Percentiles rank a stretch among this genome's conserved stretches.
phyloP scores from a whole-genome alignment of 1,140 invertebrate genomes.

The Oscheius sp. region DNA sequence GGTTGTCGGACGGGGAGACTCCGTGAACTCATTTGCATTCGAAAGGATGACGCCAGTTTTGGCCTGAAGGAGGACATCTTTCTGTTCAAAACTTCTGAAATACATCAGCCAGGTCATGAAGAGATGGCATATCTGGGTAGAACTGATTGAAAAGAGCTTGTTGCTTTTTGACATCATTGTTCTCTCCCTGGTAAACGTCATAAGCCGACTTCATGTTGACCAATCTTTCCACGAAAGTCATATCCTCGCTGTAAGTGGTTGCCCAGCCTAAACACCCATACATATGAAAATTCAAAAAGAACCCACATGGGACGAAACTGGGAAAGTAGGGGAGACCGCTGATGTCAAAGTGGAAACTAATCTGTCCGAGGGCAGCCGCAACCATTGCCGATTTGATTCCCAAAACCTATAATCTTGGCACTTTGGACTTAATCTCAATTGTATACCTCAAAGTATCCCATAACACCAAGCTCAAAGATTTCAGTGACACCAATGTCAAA shows the following conservation, averaged over 20 bases:
- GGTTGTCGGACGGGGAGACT: conserved; percentile 19
- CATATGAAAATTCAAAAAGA: not conserved
- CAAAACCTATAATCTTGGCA: too few species aligned
- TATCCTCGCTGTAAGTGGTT: not conserved
- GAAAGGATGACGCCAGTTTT: conserved; percentile 12
- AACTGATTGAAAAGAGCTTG: not conserved
- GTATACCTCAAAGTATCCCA: not conserved
- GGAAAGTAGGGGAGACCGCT: not conserved
- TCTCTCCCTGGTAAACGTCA: not conserved
- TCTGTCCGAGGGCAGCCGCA: not conserved
- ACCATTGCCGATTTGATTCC: not conserved
- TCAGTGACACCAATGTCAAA: not conserved
- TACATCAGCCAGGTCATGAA: not conserved
- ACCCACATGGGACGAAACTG: not conserved
- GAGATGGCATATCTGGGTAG: not conserved
- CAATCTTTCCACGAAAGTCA: not conserved
- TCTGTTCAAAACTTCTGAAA: not conserved
- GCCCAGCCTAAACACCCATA: not conserved
- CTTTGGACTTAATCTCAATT: too few species aligned
- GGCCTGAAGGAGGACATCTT: not conserved
- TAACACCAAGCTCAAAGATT: not conserved
- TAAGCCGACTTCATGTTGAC: not conserved
- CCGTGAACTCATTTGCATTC: conserved; percentile 19
- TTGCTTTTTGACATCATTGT: not conserved
- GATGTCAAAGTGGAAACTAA: not conserved